Conservation (phyloP, 2,888 invertebrate species). For the Eurytoma adleriae region DNA sequence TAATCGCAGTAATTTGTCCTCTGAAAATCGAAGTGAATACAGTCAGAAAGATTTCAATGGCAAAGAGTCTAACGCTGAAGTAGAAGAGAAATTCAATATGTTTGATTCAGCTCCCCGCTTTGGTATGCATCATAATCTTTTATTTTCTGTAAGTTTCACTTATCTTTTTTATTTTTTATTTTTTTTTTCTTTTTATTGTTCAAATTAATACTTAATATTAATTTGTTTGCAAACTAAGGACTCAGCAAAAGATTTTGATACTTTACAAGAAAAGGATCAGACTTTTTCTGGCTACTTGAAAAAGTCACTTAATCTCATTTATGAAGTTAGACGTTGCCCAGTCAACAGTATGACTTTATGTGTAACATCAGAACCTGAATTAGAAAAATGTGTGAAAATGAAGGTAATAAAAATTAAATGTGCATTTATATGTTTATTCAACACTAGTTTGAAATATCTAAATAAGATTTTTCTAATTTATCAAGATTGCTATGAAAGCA, state of each 20-base stretch:
- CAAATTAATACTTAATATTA: neutral
- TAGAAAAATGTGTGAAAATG: slow-evolving; percentile 95
- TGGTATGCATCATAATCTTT: slow-evolving; percentile 84
- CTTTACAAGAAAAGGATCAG: slow-evolving; percentile 85
- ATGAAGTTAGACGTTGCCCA: slow-evolving; percentile 89
- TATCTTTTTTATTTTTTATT: slow-evolving; percentile 23
- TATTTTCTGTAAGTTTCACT: slow-evolving; percentile 83
- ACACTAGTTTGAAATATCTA: too few species aligned
- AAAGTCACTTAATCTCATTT: slow-evolving; percentile 79
- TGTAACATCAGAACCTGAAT: slow-evolving; percentile 92
- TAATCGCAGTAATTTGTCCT: too few species aligned
- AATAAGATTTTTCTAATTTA: slow-evolving; percentile 45
- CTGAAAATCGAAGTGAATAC: too few species aligned
- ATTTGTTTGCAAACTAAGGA: slow-evolving; percentile 78
- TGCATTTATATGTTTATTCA: neutral
- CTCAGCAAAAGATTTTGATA: slow-evolving; percentile 81
- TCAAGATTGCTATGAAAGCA: slow-evolving; percentile 89
- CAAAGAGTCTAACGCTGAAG: slow-evolving; percentile 69
- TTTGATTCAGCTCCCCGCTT: slow-evolving; percentile 85
- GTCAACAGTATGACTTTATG: slow-evolving; percentile 91
- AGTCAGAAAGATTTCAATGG: too few species aligned
- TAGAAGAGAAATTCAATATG: slow-evolving; percentile 83
- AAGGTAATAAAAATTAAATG: slow-evolving; percentile 78
- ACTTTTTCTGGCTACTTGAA: slow-evolving; percentile 86
- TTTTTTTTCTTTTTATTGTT: neutral